Conservation (phyloP, 2,888 invertebrate species). For the Octodonta nipae region DNA sequence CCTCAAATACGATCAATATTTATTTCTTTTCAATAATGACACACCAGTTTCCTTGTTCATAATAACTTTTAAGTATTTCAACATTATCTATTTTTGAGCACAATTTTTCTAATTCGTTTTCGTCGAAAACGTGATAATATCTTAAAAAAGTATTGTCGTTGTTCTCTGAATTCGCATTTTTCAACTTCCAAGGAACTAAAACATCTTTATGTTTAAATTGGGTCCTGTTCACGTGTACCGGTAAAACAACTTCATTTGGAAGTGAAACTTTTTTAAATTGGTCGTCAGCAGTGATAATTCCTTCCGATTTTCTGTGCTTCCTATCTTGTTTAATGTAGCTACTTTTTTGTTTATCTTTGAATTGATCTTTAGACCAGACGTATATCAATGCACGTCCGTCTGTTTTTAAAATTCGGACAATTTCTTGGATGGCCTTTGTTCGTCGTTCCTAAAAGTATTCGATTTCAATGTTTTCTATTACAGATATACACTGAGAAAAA, state of each 20-base stretch:
- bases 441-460: conserved; percentile 50
- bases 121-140: conserved; percentile 87
- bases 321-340: conserved; percentile 55
- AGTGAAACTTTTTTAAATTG: conserved; percentile 18
- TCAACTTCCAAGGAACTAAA: conserved; percentile 89
- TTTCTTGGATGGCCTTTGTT: conserved; percentile 58
- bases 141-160: conserved; percentile 53
- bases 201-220: conserved; percentile 82
- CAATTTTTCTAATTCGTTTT: conserved; percentile 61
- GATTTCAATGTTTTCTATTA: background rate
- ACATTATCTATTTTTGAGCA: conserved; percentile 43
- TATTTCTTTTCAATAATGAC: conserved; percentile 54
- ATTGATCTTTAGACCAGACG: conserved; percentile 92
- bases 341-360: conserved; percentile 48
- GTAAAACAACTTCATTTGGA: conserved; percentile 37
- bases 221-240: conserved; percentile 82
- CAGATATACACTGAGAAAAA: background rate
- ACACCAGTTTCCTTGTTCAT: conserved; percentile 97
- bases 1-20: no score
- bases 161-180: conserved; percentile 35
- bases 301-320: conserved; percentile 35
- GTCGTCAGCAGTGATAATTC: conserved; percentile 21
- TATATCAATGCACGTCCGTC: conserved; percentile 75
- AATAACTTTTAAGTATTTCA: conserved; percentile 56
- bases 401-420: conserved; percentile 56